Conservation (phyloP, 2,888 invertebrate genomes). For the Anarsia innoxiella region DNA sequence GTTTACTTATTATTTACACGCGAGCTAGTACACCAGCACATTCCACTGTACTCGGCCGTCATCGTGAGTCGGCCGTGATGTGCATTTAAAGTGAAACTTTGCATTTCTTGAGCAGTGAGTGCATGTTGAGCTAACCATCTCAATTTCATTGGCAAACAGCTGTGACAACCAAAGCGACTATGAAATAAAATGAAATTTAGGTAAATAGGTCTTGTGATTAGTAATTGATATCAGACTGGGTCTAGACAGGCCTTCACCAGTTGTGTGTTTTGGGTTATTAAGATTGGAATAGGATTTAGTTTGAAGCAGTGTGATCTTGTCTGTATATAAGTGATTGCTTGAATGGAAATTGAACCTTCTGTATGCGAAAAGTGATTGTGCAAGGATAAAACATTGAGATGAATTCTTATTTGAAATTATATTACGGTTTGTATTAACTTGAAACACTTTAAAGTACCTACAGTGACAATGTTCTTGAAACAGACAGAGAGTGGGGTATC, state of each 20-base stretch:
- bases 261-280: constrained; percentile 13
- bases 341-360: too few relatives aligned
- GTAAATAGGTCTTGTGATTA: constrained; percentile 39
- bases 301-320: constrained; percentile 27
- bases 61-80: constrained; percentile 30
- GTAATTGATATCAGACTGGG: constrained; percentile 21
- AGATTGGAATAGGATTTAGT: constrained; percentile 20
- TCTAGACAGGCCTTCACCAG: constrained; percentile 16
- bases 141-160: constrained; percentile 40
- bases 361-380: too few relatives aligned
- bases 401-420: too few relatives aligned
- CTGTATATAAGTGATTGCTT: too few relatives aligned
- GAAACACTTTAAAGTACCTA: too few relatives aligned
- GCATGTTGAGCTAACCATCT: constrained; percentile 33
- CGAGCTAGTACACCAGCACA: constrained; percentile 64
- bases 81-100: constrained; percentile 62
- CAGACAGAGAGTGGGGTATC: too few relatives aligned
- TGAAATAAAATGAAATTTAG: constrained; percentile 74
- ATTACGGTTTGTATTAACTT: too few relatives aligned
- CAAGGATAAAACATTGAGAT: too few relatives aligned
- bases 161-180: constrained; percentile 51
- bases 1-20: constrained; percentile 64
- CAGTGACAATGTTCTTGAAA: too few relatives aligned
- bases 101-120: constrained; percentile 47
- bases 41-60: constrained; percentile 55